A percentile compares a stretch with the other conserved stretches of the same genome.
phyloP scores from a whole-genome alignment of 1,140 invertebrate species.

The Belonocnema kinseyi region DNA sequence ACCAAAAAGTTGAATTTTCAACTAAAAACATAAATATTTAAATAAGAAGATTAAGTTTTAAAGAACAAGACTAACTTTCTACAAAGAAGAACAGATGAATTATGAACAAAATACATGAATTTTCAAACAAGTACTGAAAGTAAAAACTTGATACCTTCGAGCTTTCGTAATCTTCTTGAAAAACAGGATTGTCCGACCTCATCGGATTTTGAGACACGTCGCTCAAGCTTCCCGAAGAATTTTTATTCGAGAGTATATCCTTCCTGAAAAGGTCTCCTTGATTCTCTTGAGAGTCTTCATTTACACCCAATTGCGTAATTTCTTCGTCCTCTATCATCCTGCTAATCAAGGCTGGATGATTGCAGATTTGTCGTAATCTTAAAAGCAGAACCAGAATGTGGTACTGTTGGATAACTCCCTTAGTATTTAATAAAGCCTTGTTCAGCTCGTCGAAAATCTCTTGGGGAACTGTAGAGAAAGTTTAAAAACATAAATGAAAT shows the following conservation, averaged over 20 bases:
- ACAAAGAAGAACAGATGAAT: too few relatives aligned
- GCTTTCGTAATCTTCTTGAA: conserved; percentile 76
- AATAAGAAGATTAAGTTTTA: too few relatives aligned
- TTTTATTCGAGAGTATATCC: too few relatives aligned
- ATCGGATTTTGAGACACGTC: conserved; percentile 56
- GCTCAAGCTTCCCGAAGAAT: conserved; percentile 49
- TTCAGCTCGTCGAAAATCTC: neutral
- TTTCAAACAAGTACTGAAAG: too few relatives aligned
- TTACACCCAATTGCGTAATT: conserved; percentile 49
- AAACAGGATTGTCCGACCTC: conserved; percentile 79
- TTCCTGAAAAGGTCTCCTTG: too few relatives aligned
- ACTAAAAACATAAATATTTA: too few relatives aligned
- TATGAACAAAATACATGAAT: too few relatives aligned
- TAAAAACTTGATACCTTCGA: conserved; percentile 71
- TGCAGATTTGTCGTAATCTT: conserved; percentile 87
- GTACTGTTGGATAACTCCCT: conserved; percentile 78
- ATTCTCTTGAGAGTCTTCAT: too few relatives aligned
- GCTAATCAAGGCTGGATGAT: conserved; percentile 86
- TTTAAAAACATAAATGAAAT: too few relatives aligned
- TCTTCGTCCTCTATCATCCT: conserved; percentile 77
- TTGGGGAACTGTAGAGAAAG: too few relatives aligned
- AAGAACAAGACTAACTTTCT: too few relatives aligned
- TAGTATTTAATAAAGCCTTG: neutral
- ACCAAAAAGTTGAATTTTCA: too few relatives aligned
- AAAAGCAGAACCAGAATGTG: conserved; percentile 86